Percentiles rank a stretch among this genome's conserved stretches.
Conservation (phyloP, 2,888 invertebrate species). For the Nysson spinosus region DNA sequence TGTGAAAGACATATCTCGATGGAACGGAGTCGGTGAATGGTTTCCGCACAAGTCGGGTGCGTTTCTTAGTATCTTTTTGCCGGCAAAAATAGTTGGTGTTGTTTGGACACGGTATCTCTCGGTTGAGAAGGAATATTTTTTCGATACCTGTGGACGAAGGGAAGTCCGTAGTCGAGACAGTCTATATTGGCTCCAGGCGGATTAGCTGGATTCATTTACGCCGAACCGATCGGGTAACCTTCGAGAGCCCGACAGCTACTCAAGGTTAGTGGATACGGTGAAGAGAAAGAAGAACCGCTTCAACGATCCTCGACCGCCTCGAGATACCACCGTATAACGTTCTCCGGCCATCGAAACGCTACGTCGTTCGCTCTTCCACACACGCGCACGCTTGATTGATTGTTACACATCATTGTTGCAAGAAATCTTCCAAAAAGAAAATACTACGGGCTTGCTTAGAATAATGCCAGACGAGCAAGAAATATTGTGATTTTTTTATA, state of each 20-base stretch:
- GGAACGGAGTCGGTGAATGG: too few relatives aligned
- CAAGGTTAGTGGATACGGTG: constrained; percentile 44
- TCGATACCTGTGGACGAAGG: background rate
- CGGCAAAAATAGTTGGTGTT: too few relatives aligned
- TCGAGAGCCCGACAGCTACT: constrained; percentile 36
- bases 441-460: too few relatives aligned
- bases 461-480: too few relatives aligned
- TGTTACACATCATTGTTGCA: too few relatives aligned
- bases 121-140: constrained; percentile 3
- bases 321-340: too few relatives aligned
- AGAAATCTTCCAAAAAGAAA: too few relatives aligned
- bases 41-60: too few relatives aligned
- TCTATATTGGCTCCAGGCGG: constrained; percentile 31
- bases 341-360: background rate
- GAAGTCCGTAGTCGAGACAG: constrained; percentile 8
- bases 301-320: constrained; percentile 7
- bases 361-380: background rate
- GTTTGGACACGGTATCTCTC: too few relatives aligned
- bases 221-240: constrained; percentile 45
- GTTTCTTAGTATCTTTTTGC: too few relatives aligned
- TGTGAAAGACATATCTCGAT: too few relatives aligned
- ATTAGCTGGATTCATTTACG: constrained; percentile 54
- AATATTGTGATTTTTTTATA: too few relatives aligned
- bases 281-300: constrained; percentile 24
- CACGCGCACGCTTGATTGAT: background rate